Percentiles rank a stretch among this genome's conserved stretches.
Evolutionary conservation across 1,140 invertebrate genomes (phyloP).

Genomic region (Drosophila athabasca): DNA sequence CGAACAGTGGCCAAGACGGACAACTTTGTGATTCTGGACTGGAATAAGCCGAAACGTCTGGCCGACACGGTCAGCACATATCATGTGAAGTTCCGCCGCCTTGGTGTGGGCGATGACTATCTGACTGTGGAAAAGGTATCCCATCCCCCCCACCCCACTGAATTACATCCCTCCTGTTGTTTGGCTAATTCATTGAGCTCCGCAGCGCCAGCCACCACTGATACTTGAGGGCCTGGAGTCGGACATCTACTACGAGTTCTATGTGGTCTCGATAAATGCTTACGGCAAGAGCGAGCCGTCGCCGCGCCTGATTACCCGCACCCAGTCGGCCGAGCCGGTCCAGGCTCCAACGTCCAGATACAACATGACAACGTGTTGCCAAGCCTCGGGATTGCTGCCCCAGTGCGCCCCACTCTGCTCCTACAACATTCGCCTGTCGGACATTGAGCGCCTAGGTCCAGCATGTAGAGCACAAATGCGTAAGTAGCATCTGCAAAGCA

Average conservation of each 20-base stretch:
- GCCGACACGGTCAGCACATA: conserved; percentile 89
- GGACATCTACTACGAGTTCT: conserved; percentile 91
- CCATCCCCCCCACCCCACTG: neutral
- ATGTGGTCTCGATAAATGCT: conserved; percentile 91
- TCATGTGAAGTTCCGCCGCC: conserved; percentile 87
- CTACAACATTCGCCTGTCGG: conserved; percentile 91
- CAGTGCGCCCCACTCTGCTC: conserved; percentile 92
- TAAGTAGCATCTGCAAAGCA: conserved; percentile 63
- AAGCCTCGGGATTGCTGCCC: conserved; percentile 87
- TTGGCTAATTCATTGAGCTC: conserved; percentile 74
- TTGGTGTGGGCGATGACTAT: conserved; percentile 85
- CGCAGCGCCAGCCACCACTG: conserved; percentile 87
- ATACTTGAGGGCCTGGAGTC: conserved; percentile 90
- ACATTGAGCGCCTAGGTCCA: conserved; percentile 87
- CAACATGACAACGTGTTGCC: conserved; percentile 91
- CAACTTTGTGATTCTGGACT: conserved; percentile 91
- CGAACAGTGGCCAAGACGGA: conserved; percentile 89
- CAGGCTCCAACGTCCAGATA: conserved; percentile 84
- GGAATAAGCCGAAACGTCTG: conserved; percentile 88
- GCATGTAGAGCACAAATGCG: conserved; percentile 82
- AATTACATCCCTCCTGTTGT: neutral
- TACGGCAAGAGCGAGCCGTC: conserved; percentile 91
- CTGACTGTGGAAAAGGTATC: conserved; percentile 85
- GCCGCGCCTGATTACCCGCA: conserved; percentile 89
- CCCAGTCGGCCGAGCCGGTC: conserved; percentile 84